Base-by-base conservation (phyloP, 2,113 vertebrate species). In the Dipodomys ordii region DNA sequence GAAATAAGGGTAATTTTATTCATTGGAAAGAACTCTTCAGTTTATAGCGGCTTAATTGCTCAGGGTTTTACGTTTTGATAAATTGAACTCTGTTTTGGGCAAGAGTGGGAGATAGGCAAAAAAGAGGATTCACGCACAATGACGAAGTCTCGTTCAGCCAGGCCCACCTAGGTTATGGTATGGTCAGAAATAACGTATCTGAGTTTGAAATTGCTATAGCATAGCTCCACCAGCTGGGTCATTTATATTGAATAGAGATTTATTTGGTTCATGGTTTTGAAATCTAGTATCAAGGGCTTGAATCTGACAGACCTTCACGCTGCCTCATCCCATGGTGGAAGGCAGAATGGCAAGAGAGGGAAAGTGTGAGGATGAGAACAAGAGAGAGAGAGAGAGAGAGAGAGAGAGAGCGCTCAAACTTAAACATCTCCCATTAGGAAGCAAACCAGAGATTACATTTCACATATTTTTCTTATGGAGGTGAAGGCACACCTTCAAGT, bases 1-100 rank as follows among this genome's bases (percentile, higher is more conserved):
- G 91, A 96, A 96, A 78, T 94, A 91, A 94, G 80, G 85, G 86
- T 92, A 46, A 87, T 96, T 97, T 96, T 94, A 93, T 92, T 97
- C 86, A 57, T 92, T 71, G 39, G 80, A 86, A 94, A 93, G 46
- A 94, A 86, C 77, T 65, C 88, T 92, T 87, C 79, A 83, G 92
- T 95, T 96, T 96, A 94, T 83, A 88, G 71, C 67, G 83, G 92
- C 83, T 82, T 96, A 91, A 94, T 96, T 97, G 95, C 87, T 89
- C 22, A 32, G 44, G 60, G 87, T 89, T 95, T 96, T 96, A 87
- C 76, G 92, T 87, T 93, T 87, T 87, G 72, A 35, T 94, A 57
- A 77, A 92, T 76, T 44, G 72, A 93, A 53, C 72, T 87, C 28
- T 9, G 20, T 71, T 83, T 88, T 60, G 18, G 60, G 71, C 65